Percentiles rank a stretch among this genome's conserved stretches.
Evolutionary conservation across 2,888 invertebrate species (phyloP).

Genomic region (Ormyrus thymus): DNA sequence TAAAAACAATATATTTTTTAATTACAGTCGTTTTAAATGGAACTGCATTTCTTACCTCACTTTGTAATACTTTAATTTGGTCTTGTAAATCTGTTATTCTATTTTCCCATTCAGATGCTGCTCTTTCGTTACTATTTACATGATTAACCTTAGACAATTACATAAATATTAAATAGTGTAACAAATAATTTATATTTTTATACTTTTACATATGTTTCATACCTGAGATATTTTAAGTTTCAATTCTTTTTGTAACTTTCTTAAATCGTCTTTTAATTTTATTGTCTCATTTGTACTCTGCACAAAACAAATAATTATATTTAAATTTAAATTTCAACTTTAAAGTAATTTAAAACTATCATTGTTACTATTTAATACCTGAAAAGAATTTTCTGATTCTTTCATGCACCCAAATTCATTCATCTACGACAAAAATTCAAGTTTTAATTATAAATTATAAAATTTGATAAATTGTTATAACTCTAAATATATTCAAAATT

Average conservation of each 20-base stretch:
- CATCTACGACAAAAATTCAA: slow-evolving; percentile 52
- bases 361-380: slow-evolving; percentile 46
- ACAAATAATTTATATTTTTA: slow-evolving; percentile 13
- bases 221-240: slow-evolving; percentile 60
- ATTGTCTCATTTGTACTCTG: slow-evolving; percentile 59
- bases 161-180: neutral
- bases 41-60: slow-evolving; percentile 60
- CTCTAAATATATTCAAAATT: neutral
- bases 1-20: slow-evolving; percentile 47
- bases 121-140: slow-evolving; percentile 56
- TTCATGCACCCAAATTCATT: slow-evolving; percentile 53
- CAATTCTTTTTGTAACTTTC: slow-evolving; percentile 61
- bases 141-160: slow-evolving; percentile 56
- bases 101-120: slow-evolving; percentile 59
- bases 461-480: slow-evolving; percentile 9
- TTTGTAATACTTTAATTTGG: slow-evolving; percentile 62
- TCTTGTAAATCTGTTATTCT: slow-evolving; percentile 61
- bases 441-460: neutral
- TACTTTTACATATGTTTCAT: slow-evolving; percentile 5
- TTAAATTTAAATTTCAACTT: slow-evolving; percentile 3
- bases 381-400: slow-evolving; percentile 33
- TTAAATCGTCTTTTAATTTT: slow-evolving; percentile 62
- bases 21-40: neutral
- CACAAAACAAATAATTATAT: slow-evolving; percentile 9
- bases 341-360: slow-evolving; percentile 8